Conservation (phyloP, 2,797 vertebrate species). For the Cynopterus sphinx region DNA sequence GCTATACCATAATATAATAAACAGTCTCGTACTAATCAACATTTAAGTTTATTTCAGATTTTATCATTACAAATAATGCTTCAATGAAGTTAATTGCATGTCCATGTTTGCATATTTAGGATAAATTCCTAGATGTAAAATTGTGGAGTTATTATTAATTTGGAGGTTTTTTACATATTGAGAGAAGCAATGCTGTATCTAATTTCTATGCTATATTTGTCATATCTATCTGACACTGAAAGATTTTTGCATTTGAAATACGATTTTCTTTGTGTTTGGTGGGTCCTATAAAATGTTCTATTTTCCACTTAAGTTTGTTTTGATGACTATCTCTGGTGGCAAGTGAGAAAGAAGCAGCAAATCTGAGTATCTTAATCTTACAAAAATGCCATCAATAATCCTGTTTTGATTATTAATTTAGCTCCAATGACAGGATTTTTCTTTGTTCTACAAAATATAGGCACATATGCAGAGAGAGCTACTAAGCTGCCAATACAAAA, state of each 20-base stretch:
- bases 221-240: not conserved
- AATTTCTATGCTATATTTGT: not conserved
- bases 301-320: not conserved
- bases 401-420: not conserved
- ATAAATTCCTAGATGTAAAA: not conserved
- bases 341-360: not conserved
- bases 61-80: not conserved
- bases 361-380: not conserved
- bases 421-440: not conserved
- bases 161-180: not conserved
- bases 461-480: not conserved
- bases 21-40: not conserved
- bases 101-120: not conserved
- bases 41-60: not conserved
- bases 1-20: not conserved
- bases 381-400: not conserved
- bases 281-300: not conserved
- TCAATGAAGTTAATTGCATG: not conserved
- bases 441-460: constrained; percentile 5
- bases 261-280: not conserved
- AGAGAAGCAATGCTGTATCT: not conserved
- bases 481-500: constrained; percentile 41
- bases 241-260: not conserved
- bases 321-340: not conserved
- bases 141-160: not conserved